A percentile compares a stretch with the other conserved stretches of the same genome.
Evolutionary conservation across 2,113 vertebrate genomes (phyloP).

Genomic region (Hyla sarda): DNA sequence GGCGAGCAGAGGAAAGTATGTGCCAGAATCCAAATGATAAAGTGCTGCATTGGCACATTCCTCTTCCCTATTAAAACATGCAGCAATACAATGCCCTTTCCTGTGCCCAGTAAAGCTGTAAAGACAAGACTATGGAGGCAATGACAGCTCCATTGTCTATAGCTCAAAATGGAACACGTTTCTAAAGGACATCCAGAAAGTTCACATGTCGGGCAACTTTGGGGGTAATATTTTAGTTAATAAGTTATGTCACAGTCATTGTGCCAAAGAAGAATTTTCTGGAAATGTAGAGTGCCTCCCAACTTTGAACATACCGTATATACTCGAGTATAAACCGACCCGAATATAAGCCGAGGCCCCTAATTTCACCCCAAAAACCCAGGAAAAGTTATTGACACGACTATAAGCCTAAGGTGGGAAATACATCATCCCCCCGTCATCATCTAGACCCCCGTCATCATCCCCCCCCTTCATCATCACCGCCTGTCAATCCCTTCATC

Average conservation of each 20-base stretch:
- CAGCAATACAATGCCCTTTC: background rate
- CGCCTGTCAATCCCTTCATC: too few species aligned
- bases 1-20: background rate
- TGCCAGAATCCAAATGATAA: background rate
- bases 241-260: background rate
- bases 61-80: background rate
- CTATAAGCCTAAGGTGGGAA: too few species aligned
- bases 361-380: too few species aligned
- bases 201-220: background rate
- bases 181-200: background rate
- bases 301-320: too few species aligned
- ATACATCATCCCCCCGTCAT: too few species aligned
- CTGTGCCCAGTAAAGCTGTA: background rate
- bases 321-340: too few species aligned
- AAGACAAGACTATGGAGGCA: background rate
- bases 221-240: too few species aligned
- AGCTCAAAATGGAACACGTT: background rate
- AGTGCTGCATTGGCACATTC: background rate
- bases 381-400: too few species aligned
- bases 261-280: background rate
- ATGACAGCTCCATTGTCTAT: slow-evolving; percentile 18
- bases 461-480: too few species aligned
- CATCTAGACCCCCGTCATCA: too few species aligned
- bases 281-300: background rate
- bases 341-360: too few species aligned